Evolutionary conservation across 2,797 vertebrate genomes (phyloP).

Genomic region (Remorina albescens): DNA sequence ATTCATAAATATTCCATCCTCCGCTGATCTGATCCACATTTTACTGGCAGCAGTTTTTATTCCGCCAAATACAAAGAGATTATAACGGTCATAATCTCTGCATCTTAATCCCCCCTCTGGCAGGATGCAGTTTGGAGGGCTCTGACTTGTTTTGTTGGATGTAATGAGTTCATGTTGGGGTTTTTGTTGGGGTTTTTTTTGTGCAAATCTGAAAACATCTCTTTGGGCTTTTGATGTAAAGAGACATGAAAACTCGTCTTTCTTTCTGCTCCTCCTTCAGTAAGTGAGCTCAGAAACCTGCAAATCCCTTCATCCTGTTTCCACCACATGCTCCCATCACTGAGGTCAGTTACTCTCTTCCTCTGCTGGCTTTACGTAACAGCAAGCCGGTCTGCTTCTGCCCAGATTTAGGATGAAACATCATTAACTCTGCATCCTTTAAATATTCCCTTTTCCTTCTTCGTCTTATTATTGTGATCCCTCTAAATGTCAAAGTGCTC

Average conservation of each 20-base stretch:
- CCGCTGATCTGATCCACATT: background rate
- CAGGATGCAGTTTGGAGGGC: background rate
- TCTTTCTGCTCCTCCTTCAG: constrained; percentile 30
- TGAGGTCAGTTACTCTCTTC: constrained; percentile 69
- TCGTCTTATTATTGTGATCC: background rate
- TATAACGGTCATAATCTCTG: constrained; percentile 42
- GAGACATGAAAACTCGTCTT: background rate
- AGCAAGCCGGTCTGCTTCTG: constrained; percentile 18
- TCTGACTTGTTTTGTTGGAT: background rate
- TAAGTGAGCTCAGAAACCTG: constrained; percentile 64
- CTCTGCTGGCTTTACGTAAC: constrained; percentile 61
- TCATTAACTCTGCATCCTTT: too few relatives aligned
- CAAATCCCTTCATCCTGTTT: constrained; percentile 83
- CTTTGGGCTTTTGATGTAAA: background rate
- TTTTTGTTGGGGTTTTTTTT: too few relatives aligned
- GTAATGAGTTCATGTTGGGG: constrained; percentile 11
- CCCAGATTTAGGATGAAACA: constrained; percentile 34
- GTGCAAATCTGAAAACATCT: background rate
- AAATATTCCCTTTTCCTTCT: background rate
- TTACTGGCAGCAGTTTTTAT: constrained; percentile 23
- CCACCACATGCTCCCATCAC: constrained; percentile 59
- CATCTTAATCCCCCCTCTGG: constrained; percentile 12
- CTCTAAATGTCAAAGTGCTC: background rate
- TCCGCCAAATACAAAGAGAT: constrained; percentile 14
- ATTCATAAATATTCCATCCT: background rate